Percentiles rank a stretch among this genome's conserved stretches.
These are phyloP conservation scores for Timema podura DNA, from an alignment of 2,888 invertebrate species.

Conservation along the genomic window DNA sequence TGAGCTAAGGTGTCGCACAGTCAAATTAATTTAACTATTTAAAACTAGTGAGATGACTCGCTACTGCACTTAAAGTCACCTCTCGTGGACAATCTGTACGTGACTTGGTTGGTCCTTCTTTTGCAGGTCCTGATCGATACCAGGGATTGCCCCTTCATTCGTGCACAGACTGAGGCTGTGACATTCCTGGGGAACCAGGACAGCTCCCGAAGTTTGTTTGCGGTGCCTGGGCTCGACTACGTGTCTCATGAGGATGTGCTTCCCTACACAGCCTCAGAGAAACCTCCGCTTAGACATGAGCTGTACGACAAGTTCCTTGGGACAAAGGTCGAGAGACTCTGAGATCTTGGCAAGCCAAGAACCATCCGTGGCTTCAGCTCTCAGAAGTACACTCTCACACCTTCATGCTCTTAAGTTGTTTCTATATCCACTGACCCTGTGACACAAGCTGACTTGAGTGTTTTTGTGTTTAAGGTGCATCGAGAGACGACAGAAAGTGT, in stretches of 20 bases:
- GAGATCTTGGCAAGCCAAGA: constrained; percentile 94
- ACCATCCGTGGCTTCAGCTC: constrained; percentile 94
- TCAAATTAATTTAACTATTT: too few relatives aligned
- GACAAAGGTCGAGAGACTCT: constrained; percentile 84
- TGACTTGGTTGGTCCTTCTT: too few relatives aligned
- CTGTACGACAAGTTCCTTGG: constrained; percentile 92
- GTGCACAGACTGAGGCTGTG: constrained; percentile 95
- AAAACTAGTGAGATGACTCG: too few relatives aligned
- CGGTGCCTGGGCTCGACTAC: constrained; percentile 96
- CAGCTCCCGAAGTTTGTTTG: constrained; percentile 89
- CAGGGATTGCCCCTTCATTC: too few relatives aligned
- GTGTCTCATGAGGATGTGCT: constrained; percentile 97
- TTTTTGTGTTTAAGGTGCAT: constrained; percentile 47
- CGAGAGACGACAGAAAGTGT: constrained; percentile 96
- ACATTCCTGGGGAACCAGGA: constrained; percentile 96
- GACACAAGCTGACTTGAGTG: too few relatives aligned
- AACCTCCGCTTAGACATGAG: constrained; percentile 89
- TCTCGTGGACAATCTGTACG: too few relatives aligned
- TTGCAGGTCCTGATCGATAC: too few relatives aligned
- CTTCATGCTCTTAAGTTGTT: too few relatives aligned
- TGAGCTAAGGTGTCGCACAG: too few relatives aligned
- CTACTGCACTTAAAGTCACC: too few relatives aligned
- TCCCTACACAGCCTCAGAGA: constrained; percentile 86
- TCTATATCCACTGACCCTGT: too few relatives aligned
- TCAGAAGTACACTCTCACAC: constrained; percentile 66